Evolutionary conservation across 2,113 vertebrate species (phyloP).

Genomic region (Seriola rivoliana): DNA sequence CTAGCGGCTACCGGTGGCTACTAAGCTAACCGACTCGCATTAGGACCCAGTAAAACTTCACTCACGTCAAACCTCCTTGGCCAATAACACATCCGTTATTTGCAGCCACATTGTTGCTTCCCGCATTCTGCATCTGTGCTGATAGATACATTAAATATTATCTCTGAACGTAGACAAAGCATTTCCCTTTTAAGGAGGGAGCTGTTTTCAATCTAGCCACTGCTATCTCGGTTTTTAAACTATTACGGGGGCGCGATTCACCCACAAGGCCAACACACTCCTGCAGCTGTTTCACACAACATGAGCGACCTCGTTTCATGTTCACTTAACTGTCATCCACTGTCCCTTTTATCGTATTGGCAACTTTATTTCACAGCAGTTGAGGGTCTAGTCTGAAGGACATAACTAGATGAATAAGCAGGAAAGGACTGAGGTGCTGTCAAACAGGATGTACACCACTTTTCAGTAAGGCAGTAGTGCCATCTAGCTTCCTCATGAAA

Average conservation of each 20-base stretch:
- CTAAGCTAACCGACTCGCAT: neutral
- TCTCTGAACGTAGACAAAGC: slow-evolving; percentile 33
- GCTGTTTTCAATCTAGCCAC: neutral
- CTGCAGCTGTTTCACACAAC: slow-evolving; percentile 1
- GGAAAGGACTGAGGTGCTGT: neutral
- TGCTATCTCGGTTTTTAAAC: neutral
- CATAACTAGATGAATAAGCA: neutral
- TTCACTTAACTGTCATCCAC: neutral
- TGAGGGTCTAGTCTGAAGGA: slow-evolving; percentile 4
- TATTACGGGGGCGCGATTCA: neutral
- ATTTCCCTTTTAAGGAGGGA: neutral
- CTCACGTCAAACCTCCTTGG: slow-evolving; percentile 39
- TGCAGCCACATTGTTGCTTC: slow-evolving; percentile 67
- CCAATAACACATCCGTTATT: slow-evolving; percentile 58
- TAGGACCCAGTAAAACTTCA: slow-evolving; percentile 61
- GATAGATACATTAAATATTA: slow-evolving; percentile 14
- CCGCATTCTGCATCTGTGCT: slow-evolving; percentile 64
- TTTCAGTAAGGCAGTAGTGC: slow-evolving; percentile 19
- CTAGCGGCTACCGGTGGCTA: no score
- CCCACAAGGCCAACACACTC: neutral
- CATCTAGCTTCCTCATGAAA: slow-evolving; percentile 4
- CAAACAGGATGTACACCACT: slow-evolving; percentile 5
- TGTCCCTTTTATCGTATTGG: neutral
- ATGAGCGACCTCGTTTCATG: no score
- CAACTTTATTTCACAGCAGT: neutral